phyloP scores from a whole-genome alignment of 2,113 vertebrate genomes.

The Henicopernis longicauda region DNA sequence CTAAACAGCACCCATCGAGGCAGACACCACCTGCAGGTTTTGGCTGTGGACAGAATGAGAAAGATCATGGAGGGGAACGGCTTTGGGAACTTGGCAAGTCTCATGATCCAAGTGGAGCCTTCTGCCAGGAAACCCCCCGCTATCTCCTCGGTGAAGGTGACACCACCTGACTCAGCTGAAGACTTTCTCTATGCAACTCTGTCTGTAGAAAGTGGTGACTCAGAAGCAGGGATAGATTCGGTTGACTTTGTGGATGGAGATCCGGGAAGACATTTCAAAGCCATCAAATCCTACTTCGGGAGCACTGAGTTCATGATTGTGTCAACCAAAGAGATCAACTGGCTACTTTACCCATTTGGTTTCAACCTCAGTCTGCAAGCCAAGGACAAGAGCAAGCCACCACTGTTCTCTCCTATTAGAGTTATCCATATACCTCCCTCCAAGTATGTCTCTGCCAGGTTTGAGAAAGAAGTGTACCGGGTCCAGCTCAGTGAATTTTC shows the following conservation, averaged over 20 bases:
- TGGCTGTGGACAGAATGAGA: constrained; percentile 91
- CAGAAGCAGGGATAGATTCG: constrained; percentile 70
- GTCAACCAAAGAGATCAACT: constrained; percentile 82
- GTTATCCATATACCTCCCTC: constrained; percentile 80
- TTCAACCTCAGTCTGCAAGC: constrained; percentile 91
- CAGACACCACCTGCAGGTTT: constrained; percentile 83
- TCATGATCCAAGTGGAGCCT: constrained; percentile 81
- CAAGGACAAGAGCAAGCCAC: constrained; percentile 76
- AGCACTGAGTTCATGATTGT: constrained; percentile 84
- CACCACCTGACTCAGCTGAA: constrained; percentile 50
- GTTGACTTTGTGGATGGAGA: constrained; percentile 86
- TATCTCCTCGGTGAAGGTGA: constrained; percentile 66
- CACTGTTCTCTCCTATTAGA: constrained; percentile 75
- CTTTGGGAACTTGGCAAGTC: constrained; percentile 84
- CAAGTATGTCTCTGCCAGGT: constrained; percentile 73
- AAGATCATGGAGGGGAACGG: constrained; percentile 85
- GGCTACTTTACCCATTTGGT: constrained; percentile 81
- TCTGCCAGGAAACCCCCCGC: constrained; percentile 68
- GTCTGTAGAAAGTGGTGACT: constrained; percentile 72
- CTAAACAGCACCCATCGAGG: constrained; percentile 80
- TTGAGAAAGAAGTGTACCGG: constrained; percentile 81
- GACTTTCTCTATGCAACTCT: constrained; percentile 75
- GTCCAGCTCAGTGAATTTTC: constrained; percentile 86
- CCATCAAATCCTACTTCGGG: constrained; percentile 76
- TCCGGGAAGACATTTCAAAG: constrained; percentile 81